phyloP scores from a whole-genome alignment of 2,113 vertebrate species.

The Pipa parva region DNA sequence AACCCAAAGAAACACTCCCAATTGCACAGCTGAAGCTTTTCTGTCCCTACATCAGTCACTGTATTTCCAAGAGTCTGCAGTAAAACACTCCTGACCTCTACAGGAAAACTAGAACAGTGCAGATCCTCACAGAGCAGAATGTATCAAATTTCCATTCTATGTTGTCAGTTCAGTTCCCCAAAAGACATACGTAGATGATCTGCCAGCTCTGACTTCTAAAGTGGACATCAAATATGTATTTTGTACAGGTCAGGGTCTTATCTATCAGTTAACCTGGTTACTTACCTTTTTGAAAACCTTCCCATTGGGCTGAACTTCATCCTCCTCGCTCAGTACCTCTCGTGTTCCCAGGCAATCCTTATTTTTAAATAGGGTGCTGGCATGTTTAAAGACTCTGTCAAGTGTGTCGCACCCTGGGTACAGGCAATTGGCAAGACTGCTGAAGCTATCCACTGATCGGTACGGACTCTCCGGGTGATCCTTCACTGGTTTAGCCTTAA shows the following conservation, averaged over 20 bases:
- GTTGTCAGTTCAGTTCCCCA: neutral
- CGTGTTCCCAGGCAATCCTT: conserved; percentile 84
- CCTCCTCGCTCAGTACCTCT: conserved; percentile 85
- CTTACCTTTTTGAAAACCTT: conserved; percentile 93
- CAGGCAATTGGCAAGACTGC: conserved; percentile 65
- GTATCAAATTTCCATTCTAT: neutral
- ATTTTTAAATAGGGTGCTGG: conserved; percentile 69
- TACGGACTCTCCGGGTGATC: conserved; percentile 73
- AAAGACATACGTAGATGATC: neutral
- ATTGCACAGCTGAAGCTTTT: too few relatives aligned
- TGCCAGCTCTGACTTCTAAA: neutral
- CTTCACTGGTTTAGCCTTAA: conserved; percentile 72
- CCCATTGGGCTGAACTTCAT: conserved; percentile 86
- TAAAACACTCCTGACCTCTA: conserved; percentile 1
- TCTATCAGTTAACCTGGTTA: neutral
- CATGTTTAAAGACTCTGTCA: conserved; percentile 79
- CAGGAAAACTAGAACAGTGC: neutral
- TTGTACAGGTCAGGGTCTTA: neutral
- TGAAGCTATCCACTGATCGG: conserved; percentile 70
- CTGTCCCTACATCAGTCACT: too few relatives aligned
- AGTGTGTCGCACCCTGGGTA: conserved; percentile 81
- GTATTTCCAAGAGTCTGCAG: neutral
- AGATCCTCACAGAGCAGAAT: neutral
- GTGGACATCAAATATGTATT: neutral
- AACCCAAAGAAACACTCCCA: too few relatives aligned